Evolutionary conservation across 2,888 invertebrate species (phyloP).

Genomic region (Trachelus tabidus): DNA sequence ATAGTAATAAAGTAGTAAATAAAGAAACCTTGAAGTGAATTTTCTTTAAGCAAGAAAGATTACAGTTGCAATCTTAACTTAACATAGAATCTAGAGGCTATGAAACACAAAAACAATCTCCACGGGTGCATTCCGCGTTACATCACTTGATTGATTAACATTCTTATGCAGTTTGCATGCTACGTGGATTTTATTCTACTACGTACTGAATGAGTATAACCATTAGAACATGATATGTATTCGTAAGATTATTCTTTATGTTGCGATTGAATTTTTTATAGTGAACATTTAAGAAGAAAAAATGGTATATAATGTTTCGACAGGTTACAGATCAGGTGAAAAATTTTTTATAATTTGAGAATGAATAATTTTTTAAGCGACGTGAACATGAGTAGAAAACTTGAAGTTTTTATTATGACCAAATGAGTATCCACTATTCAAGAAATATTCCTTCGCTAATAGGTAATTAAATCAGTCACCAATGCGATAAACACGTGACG

Average conservation of each 20-base stretch:
- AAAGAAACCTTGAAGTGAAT: background rate
- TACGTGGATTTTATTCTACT: background rate
- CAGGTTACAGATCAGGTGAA: too few relatives aligned
- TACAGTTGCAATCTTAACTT: background rate
- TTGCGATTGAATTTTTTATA: too few relatives aligned
- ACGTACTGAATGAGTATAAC: background rate
- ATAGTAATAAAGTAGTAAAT: background rate
- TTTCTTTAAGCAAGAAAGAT: background rate
- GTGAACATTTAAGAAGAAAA: too few relatives aligned
- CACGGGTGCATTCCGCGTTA: background rate
- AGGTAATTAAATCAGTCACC: constrained; percentile 26
- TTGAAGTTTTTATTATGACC: too few relatives aligned
- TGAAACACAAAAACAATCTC: background rate
- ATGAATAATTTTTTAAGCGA: background rate
- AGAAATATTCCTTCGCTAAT: constrained; percentile 15
- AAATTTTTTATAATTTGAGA: background rate
- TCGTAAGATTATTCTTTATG: too few relatives aligned
- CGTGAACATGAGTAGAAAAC: background rate
- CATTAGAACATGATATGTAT: too few relatives aligned
- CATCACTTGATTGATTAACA: background rate
- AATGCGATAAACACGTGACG: constrained; percentile 28
- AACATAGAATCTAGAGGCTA: background rate
- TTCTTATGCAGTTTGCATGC: background rate
- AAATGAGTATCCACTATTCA: background rate
- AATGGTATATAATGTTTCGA: too few relatives aligned